Conservation (phyloP, 2,113 vertebrate genomes). For the Eptesicus fuscus region DNA sequence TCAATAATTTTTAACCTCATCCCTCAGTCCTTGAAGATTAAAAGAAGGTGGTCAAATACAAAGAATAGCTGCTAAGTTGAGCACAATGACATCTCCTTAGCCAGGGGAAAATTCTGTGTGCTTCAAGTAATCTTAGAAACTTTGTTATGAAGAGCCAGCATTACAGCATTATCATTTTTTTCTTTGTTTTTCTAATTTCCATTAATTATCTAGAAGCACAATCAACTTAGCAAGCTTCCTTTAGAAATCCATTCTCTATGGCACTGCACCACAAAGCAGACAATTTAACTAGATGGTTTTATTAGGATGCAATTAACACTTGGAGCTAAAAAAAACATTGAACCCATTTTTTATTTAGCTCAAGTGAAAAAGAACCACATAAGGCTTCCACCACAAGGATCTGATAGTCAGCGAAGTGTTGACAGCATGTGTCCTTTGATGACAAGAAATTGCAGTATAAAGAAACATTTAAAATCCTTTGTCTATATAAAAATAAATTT, state of each 20-base stretch:
- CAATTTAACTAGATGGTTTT: conserved; percentile 74
- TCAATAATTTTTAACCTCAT: conserved; percentile 9
- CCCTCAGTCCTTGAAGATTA: neutral
- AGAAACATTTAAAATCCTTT: neutral
- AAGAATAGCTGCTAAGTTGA: neutral
- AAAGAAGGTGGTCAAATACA: neutral
- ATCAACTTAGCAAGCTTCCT: conserved; percentile 67
- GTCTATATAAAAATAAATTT: conserved; percentile 3
- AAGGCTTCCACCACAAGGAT: neutral
- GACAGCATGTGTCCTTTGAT: neutral
- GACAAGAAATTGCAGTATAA: conserved; percentile 34
- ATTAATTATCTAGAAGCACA: conserved; percentile 74
- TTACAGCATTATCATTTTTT: neutral
- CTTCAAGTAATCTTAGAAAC: conserved; percentile 42
- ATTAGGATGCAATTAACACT: conserved; percentile 77
- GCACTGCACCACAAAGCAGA: conserved; percentile 49
- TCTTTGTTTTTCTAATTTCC: conserved; percentile 65
- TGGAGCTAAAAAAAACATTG: conserved; percentile 31
- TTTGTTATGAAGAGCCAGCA: conserved; percentile 31
- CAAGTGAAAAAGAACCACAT: conserved; percentile 43
- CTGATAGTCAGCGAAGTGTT: neutral
- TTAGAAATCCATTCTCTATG: conserved; percentile 67
- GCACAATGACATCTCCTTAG: neutral
- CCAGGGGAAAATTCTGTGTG: neutral
- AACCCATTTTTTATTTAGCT: conserved; percentile 66